These are phyloP conservation scores for Sparidentex hasta DNA, from an alignment of 2,797 vertebrate species.

Conservation along the genomic window DNA sequence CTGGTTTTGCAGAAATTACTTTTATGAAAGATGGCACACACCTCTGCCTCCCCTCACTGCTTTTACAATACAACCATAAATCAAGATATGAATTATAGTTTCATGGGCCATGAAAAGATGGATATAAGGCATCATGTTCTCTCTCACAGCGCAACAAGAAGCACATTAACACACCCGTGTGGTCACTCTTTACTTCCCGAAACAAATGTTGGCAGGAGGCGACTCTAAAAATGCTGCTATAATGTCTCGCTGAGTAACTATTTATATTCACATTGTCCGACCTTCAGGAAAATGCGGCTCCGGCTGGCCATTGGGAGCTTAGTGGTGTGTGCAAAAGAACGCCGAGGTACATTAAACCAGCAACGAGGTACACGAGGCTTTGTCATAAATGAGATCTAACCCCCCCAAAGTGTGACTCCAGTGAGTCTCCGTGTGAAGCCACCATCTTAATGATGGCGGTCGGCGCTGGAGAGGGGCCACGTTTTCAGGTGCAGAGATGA, in stretches of 20 bases:
- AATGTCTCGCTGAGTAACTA: conserved; percentile 54
- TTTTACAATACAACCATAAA: conserved; percentile 40
- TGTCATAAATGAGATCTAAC: conserved; percentile 63
- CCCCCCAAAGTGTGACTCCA: conserved; percentile 52
- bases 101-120: conserved; percentile 37
- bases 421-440: conserved; percentile 41
- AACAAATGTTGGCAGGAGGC: conserved; percentile 41
- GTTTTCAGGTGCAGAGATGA: conserved; percentile 37
- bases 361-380: conserved; percentile 60
- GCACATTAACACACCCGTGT: conserved; percentile 48
- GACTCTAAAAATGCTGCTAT: conserved; percentile 47
- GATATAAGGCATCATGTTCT: conserved; percentile 21
- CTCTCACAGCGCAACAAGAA: conserved; percentile 12
- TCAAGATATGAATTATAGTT: conserved; percentile 32
- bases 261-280: conserved; percentile 71
- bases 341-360: conserved; percentile 73
- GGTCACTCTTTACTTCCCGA: conserved; percentile 12
- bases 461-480: conserved; percentile 38
- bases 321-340: conserved; percentile 71
- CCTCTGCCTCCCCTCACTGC: conserved; percentile 4
- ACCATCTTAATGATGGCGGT: conserved; percentile 27
- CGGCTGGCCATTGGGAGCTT: conserved; percentile 57
- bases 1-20: conserved; percentile 40
- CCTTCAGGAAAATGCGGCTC: conserved; percentile 64
- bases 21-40: conserved; percentile 49